Conservation (phyloP, 1,140 invertebrate genomes). For the Centruroides sculpturatus region DNA sequence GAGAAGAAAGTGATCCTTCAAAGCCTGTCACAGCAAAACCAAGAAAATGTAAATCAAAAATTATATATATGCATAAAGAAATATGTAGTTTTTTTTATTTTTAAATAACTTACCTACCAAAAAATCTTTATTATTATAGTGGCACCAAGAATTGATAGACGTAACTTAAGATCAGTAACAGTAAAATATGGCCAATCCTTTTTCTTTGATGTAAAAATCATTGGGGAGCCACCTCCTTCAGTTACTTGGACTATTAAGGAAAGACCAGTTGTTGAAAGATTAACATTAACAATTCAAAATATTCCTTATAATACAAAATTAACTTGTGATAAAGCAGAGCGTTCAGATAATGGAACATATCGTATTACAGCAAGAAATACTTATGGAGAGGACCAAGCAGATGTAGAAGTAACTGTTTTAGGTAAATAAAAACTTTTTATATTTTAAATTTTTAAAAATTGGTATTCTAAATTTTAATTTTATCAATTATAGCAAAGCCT, state of each 20-base stretch:
- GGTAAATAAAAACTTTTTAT: slow-evolving; percentile 33
- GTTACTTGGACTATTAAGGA: slow-evolving; percentile 23
- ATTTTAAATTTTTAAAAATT: neutral
- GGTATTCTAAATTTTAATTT: neutral
- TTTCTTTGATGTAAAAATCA: slow-evolving; percentile 26
- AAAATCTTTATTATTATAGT: slow-evolving; percentile 34
- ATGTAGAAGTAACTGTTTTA: slow-evolving; percentile 43
- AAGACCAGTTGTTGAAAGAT: slow-evolving; percentile 16
- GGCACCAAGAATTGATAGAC: slow-evolving; percentile 87
- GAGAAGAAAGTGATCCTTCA: slow-evolving; percentile 62
- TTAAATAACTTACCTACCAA: neutral
- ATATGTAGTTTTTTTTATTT: neutral
- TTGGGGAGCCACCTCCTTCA: slow-evolving; percentile 26
- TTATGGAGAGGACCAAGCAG: slow-evolving; percentile 35
- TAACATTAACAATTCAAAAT: slow-evolving; percentile 13
- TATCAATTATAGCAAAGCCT: slow-evolving; percentile 38
- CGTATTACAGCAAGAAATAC: slow-evolving; percentile 35
- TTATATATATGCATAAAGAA: neutral
- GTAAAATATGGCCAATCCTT: slow-evolving; percentile 40
- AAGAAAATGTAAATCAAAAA: slow-evolving; percentile 52
- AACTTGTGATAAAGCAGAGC: slow-evolving; percentile 34
- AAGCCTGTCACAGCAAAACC: slow-evolving; percentile 65
- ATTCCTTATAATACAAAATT: slow-evolving; percentile 29
- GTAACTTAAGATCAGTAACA: slow-evolving; percentile 72
- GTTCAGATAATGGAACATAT: slow-evolving; percentile 34